phyloP scores from a whole-genome alignment of 2,113 vertebrate species.

The Antechinus stuartii region DNA sequence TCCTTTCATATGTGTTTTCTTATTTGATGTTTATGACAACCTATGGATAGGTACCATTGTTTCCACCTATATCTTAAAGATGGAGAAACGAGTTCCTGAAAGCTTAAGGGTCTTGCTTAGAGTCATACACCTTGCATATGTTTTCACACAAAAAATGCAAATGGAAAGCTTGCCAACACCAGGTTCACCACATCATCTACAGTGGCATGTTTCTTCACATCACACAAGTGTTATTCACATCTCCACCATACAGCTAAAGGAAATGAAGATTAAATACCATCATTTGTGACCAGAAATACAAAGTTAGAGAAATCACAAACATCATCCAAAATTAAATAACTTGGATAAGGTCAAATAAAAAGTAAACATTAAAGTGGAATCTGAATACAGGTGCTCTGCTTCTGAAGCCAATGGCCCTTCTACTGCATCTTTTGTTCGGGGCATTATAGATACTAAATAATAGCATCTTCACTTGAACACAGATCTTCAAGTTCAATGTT shows the following conservation, averaged over 20 bases:
- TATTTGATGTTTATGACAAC: not conserved
- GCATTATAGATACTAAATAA: not conserved
- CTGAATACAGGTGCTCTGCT: not conserved
- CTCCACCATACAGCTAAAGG: not conserved
- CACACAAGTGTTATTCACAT: not conserved
- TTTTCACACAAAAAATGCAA: not conserved
- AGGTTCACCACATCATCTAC: not conserved
- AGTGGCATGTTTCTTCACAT: not conserved
- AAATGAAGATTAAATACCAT: not conserved
- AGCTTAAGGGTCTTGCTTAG: not conserved
- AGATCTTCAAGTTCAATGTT: not conserved
- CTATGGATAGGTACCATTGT: not conserved
- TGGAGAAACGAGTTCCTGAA: not conserved
- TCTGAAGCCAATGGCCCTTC: not conserved
- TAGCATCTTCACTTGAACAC: not conserved
- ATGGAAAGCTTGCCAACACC: not conserved
- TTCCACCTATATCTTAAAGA: not conserved
- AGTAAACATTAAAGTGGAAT: not conserved
- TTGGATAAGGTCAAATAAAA: not conserved
- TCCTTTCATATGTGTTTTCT: too few relatives aligned
- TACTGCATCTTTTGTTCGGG: not conserved
- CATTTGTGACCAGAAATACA: not conserved
- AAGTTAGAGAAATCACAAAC: not conserved
- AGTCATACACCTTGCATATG: not conserved
- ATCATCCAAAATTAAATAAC: not conserved